Evolutionary conservation across 2,113 vertebrate species (phyloP), one percentile per base, ranked within the genome.

Genomic region (Triplophysa siluroides): DNA sequence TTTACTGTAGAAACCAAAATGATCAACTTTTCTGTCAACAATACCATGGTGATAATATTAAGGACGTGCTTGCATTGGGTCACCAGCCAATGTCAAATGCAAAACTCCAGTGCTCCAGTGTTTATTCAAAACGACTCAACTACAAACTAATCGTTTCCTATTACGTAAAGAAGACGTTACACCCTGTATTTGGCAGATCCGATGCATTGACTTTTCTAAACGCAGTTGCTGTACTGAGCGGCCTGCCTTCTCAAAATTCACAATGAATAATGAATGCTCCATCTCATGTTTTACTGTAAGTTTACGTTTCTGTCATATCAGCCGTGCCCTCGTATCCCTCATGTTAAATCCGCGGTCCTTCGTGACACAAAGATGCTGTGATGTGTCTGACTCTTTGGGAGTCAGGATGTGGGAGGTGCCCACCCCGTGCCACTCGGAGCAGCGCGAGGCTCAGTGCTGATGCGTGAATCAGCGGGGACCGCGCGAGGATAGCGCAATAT

Each of bases 401-500:
- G 78, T 78, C 80, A 84, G 45, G 68, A 73, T 64, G 86, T 85
- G 80, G 83, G 79, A 80, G 70, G 81, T 75, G 81, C 77, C 83
- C 79, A 83, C 81, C 85, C 79, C 58, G 67, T 82, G 82, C 81
- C 82, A 83, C 76, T 78, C 71, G 76, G 68, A 83, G 79, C 78
- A 69, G 81, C 68, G 78, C 64, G 79, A 75, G 80, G 74, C 78
- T 76, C 70, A 64, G 62, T 68, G 74, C 60, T 74, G 81, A 68
- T 88, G 85, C 86, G 14, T 65, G 65, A 47, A 16, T 72, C 65
- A 74, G 60, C 52, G 78, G 78, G 68, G 56, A 75, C 56, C 58
- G 72, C 45, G 75, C 62, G 69, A 64, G 78, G 79, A 67, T 78
- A 84, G 86, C 88, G 76, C 81, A 82, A 83, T 87, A 87, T 83